These are phyloP conservation scores for Drosophila nebulosa DNA, from an alignment of 1,140 invertebrate genomes.

Conservation along the genomic window DNA sequence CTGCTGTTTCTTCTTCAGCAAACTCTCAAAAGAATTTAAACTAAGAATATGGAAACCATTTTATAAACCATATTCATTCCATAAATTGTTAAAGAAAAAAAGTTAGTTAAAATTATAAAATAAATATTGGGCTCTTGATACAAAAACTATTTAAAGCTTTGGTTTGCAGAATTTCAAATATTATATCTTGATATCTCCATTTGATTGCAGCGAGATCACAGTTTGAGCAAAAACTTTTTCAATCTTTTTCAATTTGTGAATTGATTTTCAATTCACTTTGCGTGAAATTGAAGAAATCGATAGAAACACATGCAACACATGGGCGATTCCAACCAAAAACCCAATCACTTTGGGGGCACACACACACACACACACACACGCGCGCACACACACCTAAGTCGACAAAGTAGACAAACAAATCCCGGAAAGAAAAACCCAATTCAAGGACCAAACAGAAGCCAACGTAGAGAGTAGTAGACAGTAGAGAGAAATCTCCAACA, in stretches of 20 bases:
- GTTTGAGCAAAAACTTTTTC: background rate
- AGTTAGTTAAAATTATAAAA: no score
- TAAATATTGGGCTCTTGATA: no score
- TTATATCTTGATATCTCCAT: no score
- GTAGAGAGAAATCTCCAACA: slow-evolving; percentile 39
- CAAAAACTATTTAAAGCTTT: no score
- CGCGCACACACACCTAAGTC: background rate
- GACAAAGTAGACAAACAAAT: background rate
- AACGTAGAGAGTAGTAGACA: background rate
- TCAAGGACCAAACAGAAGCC: slow-evolving; percentile 32
- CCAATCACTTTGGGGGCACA: background rate
- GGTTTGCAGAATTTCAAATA: no score
- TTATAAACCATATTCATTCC: no score
- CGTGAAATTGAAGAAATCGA: slow-evolving; percentile 40
- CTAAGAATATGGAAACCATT: no score
- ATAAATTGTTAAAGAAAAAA: no score
- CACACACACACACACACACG: slow-evolving; percentile 8
- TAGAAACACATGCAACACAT: slow-evolving; percentile 58
- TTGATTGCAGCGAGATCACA: background rate
- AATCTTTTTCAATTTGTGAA: slow-evolving; percentile 11
- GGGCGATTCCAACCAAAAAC: background rate
- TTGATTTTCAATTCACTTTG: slow-evolving; percentile 53
- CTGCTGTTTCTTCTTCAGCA: no score
- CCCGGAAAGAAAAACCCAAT: slow-evolving; percentile 20
- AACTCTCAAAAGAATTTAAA: no score